These are phyloP conservation scores for Sminthurinus signatus DNA, from an alignment of 1,140 invertebrate genomes.

Conservation along the genomic window DNA sequence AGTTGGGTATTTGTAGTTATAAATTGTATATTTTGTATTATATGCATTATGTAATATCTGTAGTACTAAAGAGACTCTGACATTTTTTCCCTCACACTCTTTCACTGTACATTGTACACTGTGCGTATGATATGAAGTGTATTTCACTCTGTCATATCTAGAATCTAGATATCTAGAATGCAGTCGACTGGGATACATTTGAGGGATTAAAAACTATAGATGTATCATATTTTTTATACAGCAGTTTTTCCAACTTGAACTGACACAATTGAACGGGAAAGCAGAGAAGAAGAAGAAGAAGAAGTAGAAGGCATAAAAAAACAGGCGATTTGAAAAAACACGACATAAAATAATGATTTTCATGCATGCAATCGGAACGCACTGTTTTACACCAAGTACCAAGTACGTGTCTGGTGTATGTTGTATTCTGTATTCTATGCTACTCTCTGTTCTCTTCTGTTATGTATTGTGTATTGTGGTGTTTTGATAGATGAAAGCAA, in stretches of 20 bases:
- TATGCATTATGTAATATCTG: too few species aligned
- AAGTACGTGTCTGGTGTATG: neutral
- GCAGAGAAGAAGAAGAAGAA: neutral
- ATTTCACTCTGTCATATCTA: too few species aligned
- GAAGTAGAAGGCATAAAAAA: neutral
- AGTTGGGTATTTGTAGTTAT: too few species aligned
- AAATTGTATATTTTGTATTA: too few species aligned
- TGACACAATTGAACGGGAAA: neutral
- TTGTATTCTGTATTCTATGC: neutral
- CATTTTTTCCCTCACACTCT: too few species aligned
- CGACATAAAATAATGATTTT: slow-evolving; percentile 32
- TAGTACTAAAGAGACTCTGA: too few species aligned
- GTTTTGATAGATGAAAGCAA: too few species aligned
- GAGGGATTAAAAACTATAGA: neutral
- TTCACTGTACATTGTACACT: too few species aligned
- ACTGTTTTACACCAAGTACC: neutral
- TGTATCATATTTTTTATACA: too few species aligned
- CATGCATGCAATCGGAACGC: slow-evolving; percentile 24
- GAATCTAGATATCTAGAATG: too few species aligned
- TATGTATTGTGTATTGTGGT: neutral
- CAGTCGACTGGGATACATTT: too few species aligned
- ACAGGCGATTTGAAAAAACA: slow-evolving; percentile 31
- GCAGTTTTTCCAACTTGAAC: neutral
- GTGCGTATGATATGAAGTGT: too few species aligned
- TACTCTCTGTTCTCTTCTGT: neutral